Percentiles rank a stretch among this genome's conserved stretches.
These are phyloP conservation scores for Macropodus opercularis DNA, from an alignment of 2,797 vertebrate genomes.

Conservation along the genomic window DNA sequence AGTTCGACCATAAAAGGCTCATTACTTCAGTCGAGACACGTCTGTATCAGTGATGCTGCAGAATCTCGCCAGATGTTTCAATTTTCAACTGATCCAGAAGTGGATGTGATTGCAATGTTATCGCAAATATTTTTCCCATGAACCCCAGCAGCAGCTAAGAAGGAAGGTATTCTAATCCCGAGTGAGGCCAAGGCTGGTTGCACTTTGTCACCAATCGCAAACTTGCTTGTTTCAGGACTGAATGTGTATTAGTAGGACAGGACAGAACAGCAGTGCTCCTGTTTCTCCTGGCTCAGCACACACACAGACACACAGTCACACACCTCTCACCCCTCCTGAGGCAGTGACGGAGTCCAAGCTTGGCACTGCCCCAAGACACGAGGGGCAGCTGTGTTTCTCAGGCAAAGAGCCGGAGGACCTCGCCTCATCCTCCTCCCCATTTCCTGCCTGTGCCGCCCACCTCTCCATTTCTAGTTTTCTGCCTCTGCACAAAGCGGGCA, in stretches of 20 bases:
- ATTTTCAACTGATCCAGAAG: neutral
- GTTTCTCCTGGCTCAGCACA: conserved; percentile 49
- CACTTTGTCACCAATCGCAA: conserved; percentile 41
- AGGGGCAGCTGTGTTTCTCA: conserved; percentile 79
- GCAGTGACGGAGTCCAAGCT: conserved; percentile 59
- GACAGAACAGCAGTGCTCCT: conserved; percentile 68
- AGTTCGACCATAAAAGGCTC: neutral
- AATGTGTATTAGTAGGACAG: conserved; percentile 60
- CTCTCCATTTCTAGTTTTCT: conserved; percentile 50
- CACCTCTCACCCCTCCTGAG: too few species aligned
- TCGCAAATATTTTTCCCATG: conserved; percentile 8
- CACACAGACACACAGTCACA: conserved; percentile 36
- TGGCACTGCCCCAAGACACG: conserved; percentile 73
- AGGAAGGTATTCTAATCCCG: conserved; percentile 34
- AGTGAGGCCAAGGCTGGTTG: conserved; percentile 29
- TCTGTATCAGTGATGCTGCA: neutral
- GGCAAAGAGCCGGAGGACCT: conserved; percentile 58
- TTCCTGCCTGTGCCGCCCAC: conserved; percentile 56
- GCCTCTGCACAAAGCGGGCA: conserved; percentile 45
- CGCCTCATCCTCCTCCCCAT: conserved; percentile 63
- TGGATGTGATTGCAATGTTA: neutral
- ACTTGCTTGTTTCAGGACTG: conserved; percentile 34
- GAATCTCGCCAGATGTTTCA: neutral
- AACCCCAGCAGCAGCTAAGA: conserved; percentile 21
- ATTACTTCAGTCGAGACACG: neutral